A percentile compares a stretch with the other conserved stretches of the same genome.
phyloP scores from a whole-genome alignment of 2,888 invertebrate genomes.

The Elgonia sp. region DNA sequence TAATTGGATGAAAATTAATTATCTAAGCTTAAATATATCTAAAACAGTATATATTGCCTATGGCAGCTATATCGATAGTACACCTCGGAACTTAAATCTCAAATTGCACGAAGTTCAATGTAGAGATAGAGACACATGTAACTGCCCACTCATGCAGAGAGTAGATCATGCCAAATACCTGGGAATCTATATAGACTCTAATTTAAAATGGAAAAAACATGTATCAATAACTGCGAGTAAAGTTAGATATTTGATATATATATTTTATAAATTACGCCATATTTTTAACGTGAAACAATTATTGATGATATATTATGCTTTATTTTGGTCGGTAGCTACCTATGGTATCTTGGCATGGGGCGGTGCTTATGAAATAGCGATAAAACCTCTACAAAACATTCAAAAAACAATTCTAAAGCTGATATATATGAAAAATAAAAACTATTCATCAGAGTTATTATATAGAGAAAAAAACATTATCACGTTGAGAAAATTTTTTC shows the following conservation, averaged over 20 bases:
- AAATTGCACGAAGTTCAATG: not conserved
- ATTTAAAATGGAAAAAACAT: constrained; percentile 6
- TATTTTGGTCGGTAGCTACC: not conserved
- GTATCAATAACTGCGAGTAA: not conserved
- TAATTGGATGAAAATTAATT: constrained; percentile 1
- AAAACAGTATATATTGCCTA: constrained; percentile 4
- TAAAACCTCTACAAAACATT: not conserved
- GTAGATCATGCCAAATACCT: not conserved
- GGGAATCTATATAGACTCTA: not conserved
- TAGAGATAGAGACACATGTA: not conserved
- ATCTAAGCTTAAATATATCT: not conserved
- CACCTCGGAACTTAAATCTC: not conserved
- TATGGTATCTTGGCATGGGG: not conserved
- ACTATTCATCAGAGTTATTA: not conserved
- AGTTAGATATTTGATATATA: not conserved
- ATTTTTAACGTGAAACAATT: not conserved
- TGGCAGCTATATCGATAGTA: constrained; percentile 5
- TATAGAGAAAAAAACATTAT: constrained; percentile 12
- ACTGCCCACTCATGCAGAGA: not conserved
- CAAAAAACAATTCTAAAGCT: constrained; percentile 23
- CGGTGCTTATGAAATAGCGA: constrained; percentile 7
- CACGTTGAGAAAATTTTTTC: not conserved
- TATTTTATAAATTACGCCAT: constrained; percentile 2
- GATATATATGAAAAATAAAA: not conserved
- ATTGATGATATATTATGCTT: constrained; percentile 13